Evolutionary conservation across 2,888 invertebrate species (phyloP).

Genomic region (Meghimatium bilineatum): DNA sequence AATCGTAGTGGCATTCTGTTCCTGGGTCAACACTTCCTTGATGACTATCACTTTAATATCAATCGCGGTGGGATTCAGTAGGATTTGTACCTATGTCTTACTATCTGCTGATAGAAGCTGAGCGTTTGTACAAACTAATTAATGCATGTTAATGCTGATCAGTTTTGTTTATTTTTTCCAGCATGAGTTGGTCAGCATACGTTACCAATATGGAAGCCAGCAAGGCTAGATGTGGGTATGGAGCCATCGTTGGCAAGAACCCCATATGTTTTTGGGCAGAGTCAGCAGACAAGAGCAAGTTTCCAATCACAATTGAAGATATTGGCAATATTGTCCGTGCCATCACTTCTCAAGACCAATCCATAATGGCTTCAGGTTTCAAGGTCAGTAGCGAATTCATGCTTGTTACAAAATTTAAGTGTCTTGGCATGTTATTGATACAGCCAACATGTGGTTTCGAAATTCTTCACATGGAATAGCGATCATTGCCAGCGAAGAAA

Average conservation of each 20-base stretch:
- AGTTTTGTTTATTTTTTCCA: neutral
- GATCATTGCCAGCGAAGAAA: too few species aligned
- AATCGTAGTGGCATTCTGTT: too few species aligned
- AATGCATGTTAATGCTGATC: neutral
- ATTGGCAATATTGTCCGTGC: neutral
- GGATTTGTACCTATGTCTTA: too few species aligned
- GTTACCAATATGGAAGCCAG: slow-evolving; percentile 16
- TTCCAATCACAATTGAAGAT: slow-evolving; percentile 24
- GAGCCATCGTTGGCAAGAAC: slow-evolving; percentile 18
- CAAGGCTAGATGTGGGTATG: slow-evolving; percentile 30
- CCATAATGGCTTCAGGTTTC: slow-evolving; percentile 23
- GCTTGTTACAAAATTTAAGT: too few species aligned
- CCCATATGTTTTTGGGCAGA: slow-evolving; percentile 31
- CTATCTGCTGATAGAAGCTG: too few species aligned
- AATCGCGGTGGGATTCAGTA: too few species aligned
- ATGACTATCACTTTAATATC: too few species aligned
- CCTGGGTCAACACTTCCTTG: too few species aligned
- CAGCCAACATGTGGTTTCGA: too few species aligned
- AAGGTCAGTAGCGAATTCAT: slow-evolving; percentile 17
- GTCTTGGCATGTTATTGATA: too few species aligned
- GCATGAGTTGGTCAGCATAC: slow-evolving; percentile 26
- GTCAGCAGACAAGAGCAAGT: slow-evolving; percentile 10
- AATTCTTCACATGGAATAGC: too few species aligned
- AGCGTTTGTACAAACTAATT: neutral
- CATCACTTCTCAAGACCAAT: slow-evolving; percentile 14